Evolutionary conservation across 1,140 invertebrate species (phyloP).

Genomic region (Musca domestica): DNA sequence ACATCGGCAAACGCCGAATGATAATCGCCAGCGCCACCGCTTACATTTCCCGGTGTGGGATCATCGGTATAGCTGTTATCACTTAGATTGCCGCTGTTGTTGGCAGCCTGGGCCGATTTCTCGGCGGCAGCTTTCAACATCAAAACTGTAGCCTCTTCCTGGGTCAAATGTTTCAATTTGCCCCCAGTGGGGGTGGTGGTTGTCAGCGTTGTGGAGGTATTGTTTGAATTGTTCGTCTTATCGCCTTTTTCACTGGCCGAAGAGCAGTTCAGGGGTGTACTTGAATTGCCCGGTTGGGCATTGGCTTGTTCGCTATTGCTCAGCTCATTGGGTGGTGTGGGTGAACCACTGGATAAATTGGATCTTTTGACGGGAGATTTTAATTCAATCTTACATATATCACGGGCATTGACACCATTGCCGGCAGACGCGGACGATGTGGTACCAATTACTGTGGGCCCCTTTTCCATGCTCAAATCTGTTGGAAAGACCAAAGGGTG

Average conservation of each 20-base stretch:
- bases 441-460: no score
- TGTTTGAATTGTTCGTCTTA: conserved; percentile 23
- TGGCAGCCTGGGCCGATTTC: conserved; percentile 35
- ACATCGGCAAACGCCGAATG: conserved; percentile 47
- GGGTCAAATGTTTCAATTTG: conserved; percentile 40
- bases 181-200: neutral
- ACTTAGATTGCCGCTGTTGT: conserved; percentile 33
- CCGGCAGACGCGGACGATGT: neutral
- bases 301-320: neutral
- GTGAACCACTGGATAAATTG: neutral
- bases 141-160: conserved; percentile 45
- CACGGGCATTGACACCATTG: neutral
- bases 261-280: conserved; percentile 20
- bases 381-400: conserved; percentile 3
- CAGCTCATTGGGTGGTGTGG: conserved; percentile 10
- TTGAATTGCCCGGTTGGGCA: neutral
- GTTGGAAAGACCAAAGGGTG: conserved; percentile 51
- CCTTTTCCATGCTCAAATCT: conserved; percentile 38
- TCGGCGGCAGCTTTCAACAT: conserved; percentile 37
- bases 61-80: conserved; percentile 42
- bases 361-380: conserved; percentile 24
- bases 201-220: neutral
- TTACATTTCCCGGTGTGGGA: conserved; percentile 10
- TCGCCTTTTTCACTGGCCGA: conserved; percentile 22
- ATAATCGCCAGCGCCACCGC: conserved; percentile 38